These are phyloP conservation scores for Vanessa cardui DNA, from an alignment of 2,888 invertebrate genomes.

Conservation along the genomic window DNA sequence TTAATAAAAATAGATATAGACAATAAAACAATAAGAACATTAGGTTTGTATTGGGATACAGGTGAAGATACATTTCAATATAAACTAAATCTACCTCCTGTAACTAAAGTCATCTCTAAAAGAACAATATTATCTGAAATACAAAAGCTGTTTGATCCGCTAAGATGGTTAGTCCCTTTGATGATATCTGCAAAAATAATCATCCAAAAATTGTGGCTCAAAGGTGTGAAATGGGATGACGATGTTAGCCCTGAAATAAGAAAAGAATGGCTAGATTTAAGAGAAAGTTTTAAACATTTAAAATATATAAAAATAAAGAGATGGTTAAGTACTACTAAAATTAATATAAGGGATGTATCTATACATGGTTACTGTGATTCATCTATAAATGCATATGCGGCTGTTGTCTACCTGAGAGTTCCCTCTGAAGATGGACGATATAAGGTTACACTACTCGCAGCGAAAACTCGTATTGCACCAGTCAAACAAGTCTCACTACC, in stretches of 20 bases:
- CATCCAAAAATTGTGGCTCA: constrained; percentile 32
- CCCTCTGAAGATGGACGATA: neutral
- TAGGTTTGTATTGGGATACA: constrained; percentile 7
- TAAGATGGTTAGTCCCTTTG: constrained; percentile 28
- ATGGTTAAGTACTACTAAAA: neutral
- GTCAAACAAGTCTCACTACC: neutral
- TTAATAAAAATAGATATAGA: constrained; percentile 1
- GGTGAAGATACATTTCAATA: constrained; percentile 20
- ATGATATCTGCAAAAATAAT: constrained; percentile 22
- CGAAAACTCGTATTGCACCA: neutral
- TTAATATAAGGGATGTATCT: neutral
- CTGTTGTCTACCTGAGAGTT: neutral
- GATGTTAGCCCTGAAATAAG: constrained; percentile 17
- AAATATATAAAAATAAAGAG: constrained; percentile 4
- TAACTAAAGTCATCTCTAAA: constrained; percentile 14
- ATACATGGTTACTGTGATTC: constrained; percentile 4
- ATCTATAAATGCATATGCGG: constrained; percentile 1
- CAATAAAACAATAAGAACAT: constrained; percentile 11
- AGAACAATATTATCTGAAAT: constrained; percentile 23
- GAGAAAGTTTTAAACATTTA: neutral
- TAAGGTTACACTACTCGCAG: neutral
- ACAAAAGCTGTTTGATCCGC: constrained; percentile 29
- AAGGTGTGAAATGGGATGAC: constrained; percentile 31
- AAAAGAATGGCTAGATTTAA: constrained; percentile 7
- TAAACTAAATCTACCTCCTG: constrained; percentile 2